These are phyloP conservation scores for Bombyx mori DNA, from an alignment of 1,140 invertebrate genomes.

Conservation along the genomic window ASM3026992v2 NC_085113.1:4727501-4728000, in stretches of 20 bases:
- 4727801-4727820: slow-evolving; percentile 37
- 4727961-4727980: slow-evolving; percentile 55
- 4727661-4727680: slow-evolving; percentile 61
- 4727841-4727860: slow-evolving; percentile 32
- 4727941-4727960: slow-evolving; percentile 35
- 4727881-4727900: slow-evolving; percentile 56
- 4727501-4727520: no score
- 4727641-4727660: slow-evolving; percentile 45
- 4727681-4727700: slow-evolving; percentile 28
- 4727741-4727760: slow-evolving; percentile 52
- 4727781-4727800: slow-evolving; percentile 70
- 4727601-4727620: slow-evolving; percentile 54
- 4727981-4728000: no score
- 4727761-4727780: slow-evolving; percentile 62
- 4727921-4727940: slow-evolving; percentile 55
- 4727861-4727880: slow-evolving; percentile 32
- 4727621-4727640: slow-evolving; percentile 55
- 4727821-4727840: slow-evolving; percentile 13
- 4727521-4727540: not conserved
- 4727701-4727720: slow-evolving; percentile 37
- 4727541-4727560: slow-evolving; percentile 15
- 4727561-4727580: slow-evolving; percentile 44
- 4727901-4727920: slow-evolving; percentile 49
- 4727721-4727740: slow-evolving; percentile 31
- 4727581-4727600: slow-evolving; percentile 30